Evolutionary conservation across 2,113 vertebrate species (phyloP), one percentile per base, ranked within the genome.

Genomic region (Python bivittatus): DNA sequence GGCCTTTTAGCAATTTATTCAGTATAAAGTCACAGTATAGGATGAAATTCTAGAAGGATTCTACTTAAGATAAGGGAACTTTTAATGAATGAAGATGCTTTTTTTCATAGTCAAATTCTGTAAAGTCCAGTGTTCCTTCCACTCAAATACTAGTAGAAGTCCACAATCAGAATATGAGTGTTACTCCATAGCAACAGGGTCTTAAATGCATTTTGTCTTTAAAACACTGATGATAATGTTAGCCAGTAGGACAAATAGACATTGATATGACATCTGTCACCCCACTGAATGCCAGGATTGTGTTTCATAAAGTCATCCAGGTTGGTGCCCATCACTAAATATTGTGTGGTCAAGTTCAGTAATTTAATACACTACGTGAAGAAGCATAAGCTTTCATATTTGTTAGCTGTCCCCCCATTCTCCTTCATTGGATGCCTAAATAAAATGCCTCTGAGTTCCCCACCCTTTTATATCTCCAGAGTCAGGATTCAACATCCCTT

Each of bases 41-140:
- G 93, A 94, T 95, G 96, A 96, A 97, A 95, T 96, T 93, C 85
- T 95, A 84, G 20, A 33, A 38, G 38, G 44, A 72, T 84, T 27
- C 61, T 95, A 90, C 92, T 22, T 68, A 25, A 44, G 11, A 38
- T 86, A 91, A 4, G 52, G 27, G 90, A 92, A 93, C 91, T 90
- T 95, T 58, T 84, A 84, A 58, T 79, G 54, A 88, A 79, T n/a
- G 85, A n/a, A 0, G 0, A 89, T 96, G 93, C 96, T 64, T 96
- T 95, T 88, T 86, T 91, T 96, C 90, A 84, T 91, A 53, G 2
- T 0, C 87, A 15, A 48, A 72, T 72, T 33, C 15, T 72, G 15
- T 38, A 72, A 64, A 64, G 60, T 64, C 10, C 29, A 64, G 29
- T 64, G 25, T 64, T 29, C 29, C 61, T n/a, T n/a, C 27, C 11